These are phyloP conservation scores for Lordiphosa clarofinis DNA, from an alignment of 1,140 invertebrate genomes.

Conservation along the genomic window DNA sequence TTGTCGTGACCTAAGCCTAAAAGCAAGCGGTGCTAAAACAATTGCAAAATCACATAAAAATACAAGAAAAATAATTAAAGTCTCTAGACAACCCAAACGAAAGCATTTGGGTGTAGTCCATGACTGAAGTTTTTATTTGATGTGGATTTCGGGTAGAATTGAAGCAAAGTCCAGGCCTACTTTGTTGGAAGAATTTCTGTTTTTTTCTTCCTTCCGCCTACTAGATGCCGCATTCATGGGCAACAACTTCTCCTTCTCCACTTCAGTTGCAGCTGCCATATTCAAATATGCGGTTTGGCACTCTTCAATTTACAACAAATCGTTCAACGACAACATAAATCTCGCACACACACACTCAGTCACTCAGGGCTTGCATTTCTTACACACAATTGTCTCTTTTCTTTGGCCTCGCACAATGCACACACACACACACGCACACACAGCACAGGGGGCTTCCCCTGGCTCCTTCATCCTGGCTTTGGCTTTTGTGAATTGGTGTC, in stretches of 20 bases:
- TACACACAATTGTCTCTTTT: slow-evolving; percentile 77
- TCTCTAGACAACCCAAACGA: no score
- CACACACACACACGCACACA: neutral
- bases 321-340: slow-evolving; percentile 56
- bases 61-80: no score
- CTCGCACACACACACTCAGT: slow-evolving; percentile 27
- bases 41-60: no score
- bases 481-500: slow-evolving; percentile 77
- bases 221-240: neutral
- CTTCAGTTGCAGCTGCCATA: slow-evolving; percentile 43
- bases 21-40: no score
- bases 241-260: neutral
- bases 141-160: no score
- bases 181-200: no score
- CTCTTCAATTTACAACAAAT: slow-evolving; percentile 76
- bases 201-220: no score
- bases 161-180: no score
- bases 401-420: slow-evolving; percentile 66
- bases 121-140: no score
- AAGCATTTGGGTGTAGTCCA: no score
- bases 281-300: slow-evolving; percentile 73
- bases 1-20: no score
- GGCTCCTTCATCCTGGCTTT: slow-evolving; percentile 9
- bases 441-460: neutral
- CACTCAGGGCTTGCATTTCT: slow-evolving; percentile 58